Percentiles rank a stretch among this genome's conserved stretches.
Evolutionary conservation across 2,113 vertebrate genomes (phyloP).

Genomic region (Carlito syrichta): DNA sequence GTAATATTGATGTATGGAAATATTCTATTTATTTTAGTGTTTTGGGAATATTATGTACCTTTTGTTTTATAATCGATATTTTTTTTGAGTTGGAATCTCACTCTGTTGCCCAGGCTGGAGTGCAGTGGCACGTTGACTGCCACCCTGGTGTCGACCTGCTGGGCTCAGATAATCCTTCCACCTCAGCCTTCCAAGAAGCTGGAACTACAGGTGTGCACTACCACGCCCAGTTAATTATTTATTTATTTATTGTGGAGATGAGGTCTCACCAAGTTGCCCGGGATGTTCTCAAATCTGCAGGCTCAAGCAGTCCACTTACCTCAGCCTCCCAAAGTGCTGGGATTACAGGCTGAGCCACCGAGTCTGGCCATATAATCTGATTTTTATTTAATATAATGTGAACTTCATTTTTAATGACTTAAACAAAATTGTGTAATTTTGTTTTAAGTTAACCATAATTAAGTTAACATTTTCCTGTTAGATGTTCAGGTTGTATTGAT

Average conservation of each 20-base stretch:
- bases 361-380: too few species aligned
- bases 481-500: background rate
- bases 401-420: constrained; percentile 24
- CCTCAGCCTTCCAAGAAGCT: background rate
- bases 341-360: too few species aligned
- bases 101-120: background rate
- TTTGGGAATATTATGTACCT: background rate
- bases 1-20: background rate
- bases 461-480: background rate
- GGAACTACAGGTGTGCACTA: background rate
- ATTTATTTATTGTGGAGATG: too few species aligned
- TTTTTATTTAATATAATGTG: too few species aligned
- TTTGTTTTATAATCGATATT: background rate
- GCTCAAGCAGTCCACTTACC: too few species aligned
- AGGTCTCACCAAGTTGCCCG: too few species aligned
- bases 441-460: too few species aligned
- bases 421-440: too few species aligned
- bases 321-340: too few species aligned
- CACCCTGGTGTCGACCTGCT: background rate
- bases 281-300: too few species aligned
- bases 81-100: background rate
- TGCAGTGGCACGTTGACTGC: background rate
- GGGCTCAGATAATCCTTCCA: background rate
- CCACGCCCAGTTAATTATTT: too few species aligned
- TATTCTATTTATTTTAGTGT: background rate